Conservation (phyloP, 2,113 vertebrate species). For the Caracal caracal region DNA sequence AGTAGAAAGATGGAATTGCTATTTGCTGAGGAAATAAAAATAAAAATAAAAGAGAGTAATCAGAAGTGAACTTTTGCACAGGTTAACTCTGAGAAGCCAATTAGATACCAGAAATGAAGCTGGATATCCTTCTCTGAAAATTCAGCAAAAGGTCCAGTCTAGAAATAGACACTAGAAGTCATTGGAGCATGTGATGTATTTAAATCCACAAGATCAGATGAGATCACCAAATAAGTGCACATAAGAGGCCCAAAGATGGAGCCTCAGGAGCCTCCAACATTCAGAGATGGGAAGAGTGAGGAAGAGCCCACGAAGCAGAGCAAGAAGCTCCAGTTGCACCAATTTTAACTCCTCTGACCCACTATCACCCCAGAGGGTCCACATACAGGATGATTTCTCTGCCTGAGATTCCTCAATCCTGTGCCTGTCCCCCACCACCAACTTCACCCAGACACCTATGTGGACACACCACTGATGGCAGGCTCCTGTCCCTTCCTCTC, state of each 20-base stretch:
- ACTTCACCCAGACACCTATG: background rate
- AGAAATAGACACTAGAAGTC: background rate
- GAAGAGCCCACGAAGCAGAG: background rate
- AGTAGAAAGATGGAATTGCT: background rate
- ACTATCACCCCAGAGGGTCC: too few relatives aligned
- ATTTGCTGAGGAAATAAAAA: background rate
- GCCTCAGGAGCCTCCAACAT: too few relatives aligned
- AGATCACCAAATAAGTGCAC: background rate
- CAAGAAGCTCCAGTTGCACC: background rate
- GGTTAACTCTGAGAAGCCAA: background rate
- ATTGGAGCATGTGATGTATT: background rate
- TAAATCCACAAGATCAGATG: background rate
- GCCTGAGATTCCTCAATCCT: background rate
- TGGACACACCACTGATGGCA: background rate
- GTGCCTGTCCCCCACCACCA: background rate
- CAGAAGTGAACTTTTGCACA: background rate
- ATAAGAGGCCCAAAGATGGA: background rate
- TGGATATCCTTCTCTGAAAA: background rate
- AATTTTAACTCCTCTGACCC: background rate
- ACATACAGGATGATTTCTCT: background rate
- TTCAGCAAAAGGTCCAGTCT: background rate
- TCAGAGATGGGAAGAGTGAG: background rate
- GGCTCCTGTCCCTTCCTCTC: background rate
- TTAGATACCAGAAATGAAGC: background rate
- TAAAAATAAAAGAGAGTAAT: background rate